Percentiles rank a stretch among this genome's conserved stretches.
Evolutionary conservation across 2,797 vertebrate species (phyloP).

Genomic region (Rhincodon typus): DNA sequence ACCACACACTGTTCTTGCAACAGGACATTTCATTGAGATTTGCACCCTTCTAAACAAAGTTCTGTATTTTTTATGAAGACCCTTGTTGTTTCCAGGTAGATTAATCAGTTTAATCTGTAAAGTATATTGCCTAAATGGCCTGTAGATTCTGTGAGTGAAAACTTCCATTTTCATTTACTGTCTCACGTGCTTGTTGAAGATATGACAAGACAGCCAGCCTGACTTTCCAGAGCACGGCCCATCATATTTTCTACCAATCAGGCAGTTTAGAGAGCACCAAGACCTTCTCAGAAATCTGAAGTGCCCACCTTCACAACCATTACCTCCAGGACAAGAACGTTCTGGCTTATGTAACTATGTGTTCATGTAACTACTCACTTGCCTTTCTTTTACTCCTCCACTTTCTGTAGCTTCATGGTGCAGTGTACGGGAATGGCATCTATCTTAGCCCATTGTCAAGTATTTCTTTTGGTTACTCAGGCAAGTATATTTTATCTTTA

Average conservation of each 20-base stretch:
- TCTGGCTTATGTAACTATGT: not conserved
- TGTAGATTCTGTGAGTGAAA: not conserved
- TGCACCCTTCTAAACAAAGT: not conserved
- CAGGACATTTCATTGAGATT: not conserved
- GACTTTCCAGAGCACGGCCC: too few species aligned
- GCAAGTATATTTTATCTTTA: constrained; percentile 50
- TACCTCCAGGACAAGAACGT: too few species aligned
- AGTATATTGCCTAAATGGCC: not conserved
- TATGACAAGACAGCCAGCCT: too few species aligned
- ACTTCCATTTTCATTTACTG: too few species aligned
- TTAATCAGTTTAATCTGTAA: not conserved
- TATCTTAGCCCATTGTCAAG: constrained; percentile 86
- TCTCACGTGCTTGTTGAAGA: too few species aligned
- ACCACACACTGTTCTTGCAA: not conserved
- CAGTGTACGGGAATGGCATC: constrained; percentile 84
- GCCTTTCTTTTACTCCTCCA: not conserved
- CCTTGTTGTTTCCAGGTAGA: not conserved
- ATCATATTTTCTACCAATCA: too few species aligned
- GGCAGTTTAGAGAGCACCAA: too few species aligned
- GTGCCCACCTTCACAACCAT: too few species aligned
- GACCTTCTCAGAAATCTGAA: too few species aligned
- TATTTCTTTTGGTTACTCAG: constrained; percentile 91
- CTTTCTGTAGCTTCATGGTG: constrained; percentile 72
- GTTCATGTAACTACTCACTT: not conserved
- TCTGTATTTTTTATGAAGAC: not conserved